These are phyloP conservation scores for Pristionchus fissidentatus DNA, from an alignment of 2,888 invertebrate genomes.

Conservation along the genomic window DNA sequence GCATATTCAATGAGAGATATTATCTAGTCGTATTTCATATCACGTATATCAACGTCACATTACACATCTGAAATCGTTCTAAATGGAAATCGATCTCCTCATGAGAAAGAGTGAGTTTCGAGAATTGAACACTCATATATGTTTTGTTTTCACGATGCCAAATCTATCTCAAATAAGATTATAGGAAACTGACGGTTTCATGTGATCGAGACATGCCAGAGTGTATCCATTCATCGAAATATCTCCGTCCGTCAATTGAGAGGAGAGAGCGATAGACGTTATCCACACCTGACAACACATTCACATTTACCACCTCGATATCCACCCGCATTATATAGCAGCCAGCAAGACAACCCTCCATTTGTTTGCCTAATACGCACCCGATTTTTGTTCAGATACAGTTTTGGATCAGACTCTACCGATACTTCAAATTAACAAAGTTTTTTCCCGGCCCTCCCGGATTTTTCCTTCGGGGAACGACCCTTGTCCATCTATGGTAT, in stretches of 20 bases:
- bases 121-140: not conserved
- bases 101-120: no score
- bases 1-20: not conserved
- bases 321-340: no score
- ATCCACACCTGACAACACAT: constrained; percentile 63
- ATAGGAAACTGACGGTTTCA: constrained; percentile 44
- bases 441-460: no score
- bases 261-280: constrained; percentile 68
- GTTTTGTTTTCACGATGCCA: no score
- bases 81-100: not conserved
- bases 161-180: not conserved
- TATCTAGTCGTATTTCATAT: not conserved
- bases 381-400: no score
- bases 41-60: not conserved
- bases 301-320: no score
- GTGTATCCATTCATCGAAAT: constrained; percentile 40
- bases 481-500: no score
- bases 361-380: no score
- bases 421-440: no score
- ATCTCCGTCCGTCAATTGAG: constrained; percentile 60
- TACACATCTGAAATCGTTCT: not conserved
- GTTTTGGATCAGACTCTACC: no score
- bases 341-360: no score
- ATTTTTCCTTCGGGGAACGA: no score
- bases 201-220: constrained; percentile 10